A percentile compares a stretch with the other conserved stretches of the same genome.
These are phyloP conservation scores for Pogonocichla stellata DNA, from an alignment of 2,113 vertebrate species.

Conservation along the genomic window DNA sequence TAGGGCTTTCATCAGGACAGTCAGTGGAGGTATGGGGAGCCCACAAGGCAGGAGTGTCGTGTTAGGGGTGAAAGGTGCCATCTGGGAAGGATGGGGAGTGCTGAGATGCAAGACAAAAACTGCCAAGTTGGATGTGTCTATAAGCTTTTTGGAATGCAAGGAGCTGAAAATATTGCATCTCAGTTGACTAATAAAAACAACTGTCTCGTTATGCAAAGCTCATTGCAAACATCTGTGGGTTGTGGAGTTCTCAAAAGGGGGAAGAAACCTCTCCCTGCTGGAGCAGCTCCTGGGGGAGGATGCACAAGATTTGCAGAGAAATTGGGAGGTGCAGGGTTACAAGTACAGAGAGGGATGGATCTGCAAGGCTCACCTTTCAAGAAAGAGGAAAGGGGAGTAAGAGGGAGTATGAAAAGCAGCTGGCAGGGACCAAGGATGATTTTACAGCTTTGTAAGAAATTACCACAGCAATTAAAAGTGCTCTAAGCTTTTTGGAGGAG, in stretches of 20 bases:
- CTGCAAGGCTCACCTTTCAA: neutral
- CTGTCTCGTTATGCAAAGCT: neutral
- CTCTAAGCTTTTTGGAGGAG: neutral
- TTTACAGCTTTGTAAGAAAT: neutral
- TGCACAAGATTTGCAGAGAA: neutral
- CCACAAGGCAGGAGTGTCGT: neutral
- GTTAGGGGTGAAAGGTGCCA: rapidly evolving
- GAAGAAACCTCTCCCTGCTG: neutral
- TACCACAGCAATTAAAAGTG: neutral
- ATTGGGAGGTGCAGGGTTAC: neutral
- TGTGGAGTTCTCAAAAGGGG: neutral
- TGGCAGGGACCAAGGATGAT: neutral
- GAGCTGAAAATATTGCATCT: neutral
- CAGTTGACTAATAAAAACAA: neutral
- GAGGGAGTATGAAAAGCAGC: neutral
- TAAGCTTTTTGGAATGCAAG: neutral
- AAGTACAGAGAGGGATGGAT: neutral
- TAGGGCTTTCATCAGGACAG: neutral
- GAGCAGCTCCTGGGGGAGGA: neutral
- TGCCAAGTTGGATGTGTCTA: neutral
- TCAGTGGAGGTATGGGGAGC: neutral
- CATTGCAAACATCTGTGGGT: neutral
- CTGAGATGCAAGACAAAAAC: neutral
- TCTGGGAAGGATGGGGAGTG: neutral
- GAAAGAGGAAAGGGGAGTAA: neutral